A percentile compares a stretch with the other conserved stretches of the same genome.
Evolutionary conservation across 2,888 invertebrate species (phyloP).

Genomic region (Melanchra persicariae): DNA sequence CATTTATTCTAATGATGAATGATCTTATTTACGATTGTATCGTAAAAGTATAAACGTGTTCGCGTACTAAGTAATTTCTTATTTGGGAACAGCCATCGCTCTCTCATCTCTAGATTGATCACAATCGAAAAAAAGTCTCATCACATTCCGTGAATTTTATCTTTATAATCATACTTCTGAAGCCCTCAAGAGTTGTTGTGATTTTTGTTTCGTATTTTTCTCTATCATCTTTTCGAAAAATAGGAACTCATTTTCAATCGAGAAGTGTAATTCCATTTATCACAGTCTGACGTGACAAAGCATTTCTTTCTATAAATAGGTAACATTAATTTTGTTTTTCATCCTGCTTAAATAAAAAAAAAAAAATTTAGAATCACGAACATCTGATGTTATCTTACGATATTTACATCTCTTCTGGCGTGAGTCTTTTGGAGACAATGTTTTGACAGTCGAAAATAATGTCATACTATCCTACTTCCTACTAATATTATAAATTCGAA

Average conservation of each 20-base stretch:
- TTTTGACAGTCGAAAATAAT: not conserved
- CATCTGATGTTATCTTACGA: no score
- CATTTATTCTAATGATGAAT: slow-evolving; percentile 19
- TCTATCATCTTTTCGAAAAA: no score
- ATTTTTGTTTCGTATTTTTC: not conserved
- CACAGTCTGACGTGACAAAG: no score
- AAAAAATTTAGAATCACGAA: no score
- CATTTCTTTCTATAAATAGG: no score
- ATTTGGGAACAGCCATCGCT: slow-evolving; percentile 19
- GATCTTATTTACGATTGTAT: slow-evolving; percentile 3
- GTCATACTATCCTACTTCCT: no score
- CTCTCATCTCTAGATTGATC: slow-evolving; percentile 39
- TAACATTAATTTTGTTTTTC: not conserved
- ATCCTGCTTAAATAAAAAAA: not conserved
- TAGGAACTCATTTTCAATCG: not conserved
- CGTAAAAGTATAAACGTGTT: slow-evolving; percentile 13
- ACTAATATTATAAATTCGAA: no score
- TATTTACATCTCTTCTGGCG: not conserved
- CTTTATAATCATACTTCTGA: slow-evolving; percentile 5
- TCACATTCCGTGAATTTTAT: not conserved
- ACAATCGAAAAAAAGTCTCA: slow-evolving; percentile 1
- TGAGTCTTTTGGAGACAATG: not conserved
- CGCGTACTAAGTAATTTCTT: slow-evolving; percentile 15
- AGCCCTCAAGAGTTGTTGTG: not conserved
- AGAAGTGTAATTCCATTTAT: not conserved